Evolutionary conservation across 2,888 invertebrate species (phyloP).

Genomic region (Heterodera filipjevi): DNA sequence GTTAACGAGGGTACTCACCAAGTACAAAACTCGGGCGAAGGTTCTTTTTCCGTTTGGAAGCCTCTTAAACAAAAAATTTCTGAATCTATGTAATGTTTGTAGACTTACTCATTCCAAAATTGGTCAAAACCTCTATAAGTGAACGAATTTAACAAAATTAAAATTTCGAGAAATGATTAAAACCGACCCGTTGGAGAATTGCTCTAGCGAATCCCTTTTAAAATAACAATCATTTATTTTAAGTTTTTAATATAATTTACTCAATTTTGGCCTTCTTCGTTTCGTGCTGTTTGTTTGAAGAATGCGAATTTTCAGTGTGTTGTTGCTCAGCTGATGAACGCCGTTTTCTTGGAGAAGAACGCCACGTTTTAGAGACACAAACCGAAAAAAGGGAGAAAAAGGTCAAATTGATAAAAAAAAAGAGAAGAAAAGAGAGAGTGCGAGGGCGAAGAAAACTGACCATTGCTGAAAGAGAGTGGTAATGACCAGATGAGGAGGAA

Average conservation of each 20-base stretch:
- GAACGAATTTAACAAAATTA: background rate
- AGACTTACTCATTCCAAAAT: background rate
- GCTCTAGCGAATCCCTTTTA: background rate
- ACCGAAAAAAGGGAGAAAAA: background rate
- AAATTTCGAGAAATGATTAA: background rate
- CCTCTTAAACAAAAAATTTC: background rate
- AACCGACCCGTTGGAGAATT: background rate
- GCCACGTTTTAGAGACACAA: background rate
- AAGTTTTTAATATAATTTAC: background rate
- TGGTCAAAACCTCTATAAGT: background rate
- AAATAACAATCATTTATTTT: background rate
- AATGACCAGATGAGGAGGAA: background rate
- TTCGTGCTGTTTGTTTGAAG: background rate
- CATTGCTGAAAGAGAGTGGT: background rate
- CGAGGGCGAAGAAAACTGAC: too few species aligned
- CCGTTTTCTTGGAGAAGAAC: background rate
- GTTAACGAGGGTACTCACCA: background rate
- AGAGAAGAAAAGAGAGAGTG: too few species aligned
- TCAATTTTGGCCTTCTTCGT: background rate
- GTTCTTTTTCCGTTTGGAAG: background rate
- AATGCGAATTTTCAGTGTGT: background rate
- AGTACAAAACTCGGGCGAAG: background rate
- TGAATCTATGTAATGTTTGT: background rate
- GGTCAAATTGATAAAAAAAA: background rate
- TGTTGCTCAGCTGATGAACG: background rate